phyloP scores from a whole-genome alignment of 2,888 invertebrate species.

The Cephonodes hylas region DNA sequence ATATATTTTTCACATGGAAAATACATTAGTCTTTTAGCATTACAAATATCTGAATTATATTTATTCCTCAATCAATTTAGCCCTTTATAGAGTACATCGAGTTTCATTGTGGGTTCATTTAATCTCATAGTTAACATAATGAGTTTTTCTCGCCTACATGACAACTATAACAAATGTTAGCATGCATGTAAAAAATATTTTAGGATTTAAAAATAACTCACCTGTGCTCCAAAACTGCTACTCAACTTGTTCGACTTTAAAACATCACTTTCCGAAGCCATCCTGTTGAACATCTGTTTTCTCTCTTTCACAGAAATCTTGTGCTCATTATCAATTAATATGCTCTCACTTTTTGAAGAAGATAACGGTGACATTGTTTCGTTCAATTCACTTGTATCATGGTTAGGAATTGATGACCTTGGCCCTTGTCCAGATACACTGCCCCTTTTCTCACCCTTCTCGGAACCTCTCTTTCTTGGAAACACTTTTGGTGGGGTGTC shows the following conservation, averaged over 20 bases:
- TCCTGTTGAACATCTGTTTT: constrained; percentile 94
- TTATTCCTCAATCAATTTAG: too few relatives aligned
- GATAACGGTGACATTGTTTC: constrained; percentile 43
- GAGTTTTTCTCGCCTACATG: too few relatives aligned
- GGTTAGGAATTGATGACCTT: constrained; percentile 45
- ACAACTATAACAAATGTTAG: too few relatives aligned
- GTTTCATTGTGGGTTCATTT: too few relatives aligned
- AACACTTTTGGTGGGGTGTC: constrained; percentile 60
- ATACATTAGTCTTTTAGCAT: too few relatives aligned
- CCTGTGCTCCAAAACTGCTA: constrained; percentile 79
- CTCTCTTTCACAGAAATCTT: constrained; percentile 95
- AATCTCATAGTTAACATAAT: too few relatives aligned
- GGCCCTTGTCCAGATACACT: constrained; percentile 38
- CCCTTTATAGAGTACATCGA: too few relatives aligned
- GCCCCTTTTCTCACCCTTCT: constrained; percentile 53
- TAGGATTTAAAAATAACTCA: constrained; percentile 55
- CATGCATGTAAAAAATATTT: background rate
- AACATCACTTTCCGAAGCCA: constrained; percentile 90
- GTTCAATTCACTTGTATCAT: constrained; percentile 41
- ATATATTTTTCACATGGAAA: too few relatives aligned
- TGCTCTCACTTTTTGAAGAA: constrained; percentile 65
- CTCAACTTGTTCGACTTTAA: constrained; percentile 72
- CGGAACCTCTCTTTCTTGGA: constrained; percentile 59
- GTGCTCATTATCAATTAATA: constrained; percentile 78
- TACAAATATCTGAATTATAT: too few relatives aligned